phyloP scores from a whole-genome alignment of 2,113 vertebrate genomes.

The Rhinopomastus cyanomelas region DNA sequence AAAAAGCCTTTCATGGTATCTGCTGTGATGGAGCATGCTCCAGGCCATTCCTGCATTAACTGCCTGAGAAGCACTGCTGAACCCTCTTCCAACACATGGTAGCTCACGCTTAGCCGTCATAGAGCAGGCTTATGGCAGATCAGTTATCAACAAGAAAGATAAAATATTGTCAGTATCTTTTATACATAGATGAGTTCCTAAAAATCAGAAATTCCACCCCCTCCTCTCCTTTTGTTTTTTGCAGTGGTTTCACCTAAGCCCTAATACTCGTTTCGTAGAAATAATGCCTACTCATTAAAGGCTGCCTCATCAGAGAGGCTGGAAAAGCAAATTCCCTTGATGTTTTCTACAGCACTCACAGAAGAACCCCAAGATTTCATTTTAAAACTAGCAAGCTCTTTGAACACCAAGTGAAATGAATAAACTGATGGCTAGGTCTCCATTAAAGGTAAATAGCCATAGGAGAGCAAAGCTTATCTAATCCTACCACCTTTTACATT shows the following conservation, averaged over 20 bases:
- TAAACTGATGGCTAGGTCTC: background rate
- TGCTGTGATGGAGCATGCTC: rapidly evolving
- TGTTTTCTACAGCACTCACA: background rate
- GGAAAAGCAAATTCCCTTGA: background rate
- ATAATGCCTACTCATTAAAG: background rate
- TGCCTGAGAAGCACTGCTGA: background rate
- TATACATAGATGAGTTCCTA: background rate
- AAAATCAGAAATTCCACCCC: background rate
- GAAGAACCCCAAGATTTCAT: background rate
- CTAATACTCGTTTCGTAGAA: background rate
- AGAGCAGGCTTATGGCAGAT: background rate
- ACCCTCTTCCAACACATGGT: background rate
- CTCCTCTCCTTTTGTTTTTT: too few species aligned
- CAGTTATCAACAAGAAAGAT: background rate
- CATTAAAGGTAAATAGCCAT: background rate
- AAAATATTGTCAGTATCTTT: background rate
- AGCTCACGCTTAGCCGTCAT: background rate
- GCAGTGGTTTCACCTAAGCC: background rate
- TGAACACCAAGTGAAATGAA: background rate
- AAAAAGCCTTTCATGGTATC: too few species aligned
- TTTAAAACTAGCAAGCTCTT: background rate
- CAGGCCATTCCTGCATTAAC: background rate
- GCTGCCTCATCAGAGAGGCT: background rate
- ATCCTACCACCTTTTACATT: background rate
- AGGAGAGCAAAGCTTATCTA: background rate